Evolutionary conservation across 2,113 vertebrate species (phyloP).

Genomic region (Illadopsis cleaveri): DNA sequence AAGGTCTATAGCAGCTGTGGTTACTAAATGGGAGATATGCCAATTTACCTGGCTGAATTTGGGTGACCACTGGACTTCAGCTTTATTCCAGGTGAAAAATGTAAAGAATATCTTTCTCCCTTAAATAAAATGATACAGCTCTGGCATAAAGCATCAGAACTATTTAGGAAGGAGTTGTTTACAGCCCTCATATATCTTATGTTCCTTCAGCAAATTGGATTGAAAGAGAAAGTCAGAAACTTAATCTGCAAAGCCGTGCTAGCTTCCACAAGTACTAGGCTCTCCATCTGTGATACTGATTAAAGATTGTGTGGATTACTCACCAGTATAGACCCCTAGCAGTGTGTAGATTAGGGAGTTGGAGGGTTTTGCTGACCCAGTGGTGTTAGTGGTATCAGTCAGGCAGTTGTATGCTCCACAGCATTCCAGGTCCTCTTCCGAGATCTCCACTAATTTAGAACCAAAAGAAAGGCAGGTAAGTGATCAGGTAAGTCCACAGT

Average conservation of each 20-base stretch:
- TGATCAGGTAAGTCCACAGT: neutral
- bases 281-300: neutral
- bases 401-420: slow-evolving; percentile 86
- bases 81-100: neutral
- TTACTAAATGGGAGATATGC: neutral
- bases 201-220: neutral
- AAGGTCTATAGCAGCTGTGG: neutral
- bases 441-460: slow-evolving; percentile 61
- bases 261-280: neutral
- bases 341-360: slow-evolving; percentile 81
- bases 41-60: neutral
- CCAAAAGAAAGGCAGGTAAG: neutral
- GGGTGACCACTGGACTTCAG: neutral
- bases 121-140: neutral
- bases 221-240: neutral
- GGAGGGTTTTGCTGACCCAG: slow-evolving; percentile 40
- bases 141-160: neutral
- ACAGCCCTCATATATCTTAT: neutral
- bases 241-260: neutral
- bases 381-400: slow-evolving; percentile 32
- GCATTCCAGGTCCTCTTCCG: slow-evolving; percentile 72
- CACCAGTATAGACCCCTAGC: slow-evolving; percentile 90
- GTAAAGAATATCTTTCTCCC: neutral
- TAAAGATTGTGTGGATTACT: neutral
- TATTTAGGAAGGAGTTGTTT: neutral